phyloP scores from a whole-genome alignment of 2,888 invertebrate species.

The Dinocampus coccinellae region DNA sequence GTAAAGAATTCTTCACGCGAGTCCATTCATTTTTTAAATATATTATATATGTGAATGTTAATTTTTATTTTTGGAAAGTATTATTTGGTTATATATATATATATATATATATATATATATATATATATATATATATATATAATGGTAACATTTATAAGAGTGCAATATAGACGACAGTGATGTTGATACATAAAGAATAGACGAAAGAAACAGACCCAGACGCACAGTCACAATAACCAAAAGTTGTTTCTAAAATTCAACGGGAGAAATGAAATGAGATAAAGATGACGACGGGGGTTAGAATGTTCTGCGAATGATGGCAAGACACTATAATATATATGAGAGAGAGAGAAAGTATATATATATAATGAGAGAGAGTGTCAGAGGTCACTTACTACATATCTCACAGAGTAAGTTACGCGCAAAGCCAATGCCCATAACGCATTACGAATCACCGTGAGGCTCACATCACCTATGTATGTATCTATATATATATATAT shows the following conservation, averaged over 20 bases:
- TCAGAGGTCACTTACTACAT: conserved; percentile 49
- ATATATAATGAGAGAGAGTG: conserved; percentile 41
- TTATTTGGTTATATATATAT: conserved; percentile 1
- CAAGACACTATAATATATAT: background rate
- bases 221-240: background rate
- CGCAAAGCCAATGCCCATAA: conserved; percentile 48
- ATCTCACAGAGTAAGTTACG: conserved; percentile 50
- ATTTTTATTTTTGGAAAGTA: conserved; percentile 8
- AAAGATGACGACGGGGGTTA: background rate
- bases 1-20: background rate
- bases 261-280: background rate
- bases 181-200: background rate
- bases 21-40: background rate
- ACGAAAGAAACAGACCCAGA: no score
- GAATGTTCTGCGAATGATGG: conserved; percentile 9
- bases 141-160: conserved; percentile 24
- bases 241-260: background rate
- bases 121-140: background rate
- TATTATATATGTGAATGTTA: conserved; percentile 8
- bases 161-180: background rate
- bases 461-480: background rate
- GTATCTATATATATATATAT: background rate
- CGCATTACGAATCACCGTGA: conserved; percentile 43
- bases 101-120: background rate
- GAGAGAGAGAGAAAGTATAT: conserved; percentile 36